A percentile compares a stretch with the other conserved stretches of the same genome.
Conservation (phyloP, 2,797 vertebrate species). For the Anolis apletophallus region DNA sequence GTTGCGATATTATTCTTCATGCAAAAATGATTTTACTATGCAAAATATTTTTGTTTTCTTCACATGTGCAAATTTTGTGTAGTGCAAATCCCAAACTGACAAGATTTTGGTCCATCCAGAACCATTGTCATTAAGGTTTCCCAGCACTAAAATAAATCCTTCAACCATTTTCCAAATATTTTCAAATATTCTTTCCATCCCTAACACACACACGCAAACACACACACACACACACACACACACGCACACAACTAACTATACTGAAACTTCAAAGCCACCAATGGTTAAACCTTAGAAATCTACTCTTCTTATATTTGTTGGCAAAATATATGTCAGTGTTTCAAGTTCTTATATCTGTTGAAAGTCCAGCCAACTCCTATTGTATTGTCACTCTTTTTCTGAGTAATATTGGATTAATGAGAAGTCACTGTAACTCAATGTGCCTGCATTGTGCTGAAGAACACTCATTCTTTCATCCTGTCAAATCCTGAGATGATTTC, state of each 20-base stretch:
- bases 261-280: not conserved
- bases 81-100: too few species aligned
- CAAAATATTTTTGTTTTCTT: too few species aligned
- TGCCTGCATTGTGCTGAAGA: conserved; percentile 48
- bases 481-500: conserved; percentile 64
- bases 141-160: too few species aligned
- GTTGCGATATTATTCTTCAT: too few species aligned
- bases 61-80: too few species aligned
- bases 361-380: conserved; percentile 44
- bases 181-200: not conserved
- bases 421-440: conserved; percentile 31
- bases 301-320: not conserved
- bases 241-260: too few species aligned
- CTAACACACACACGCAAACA: too few species aligned
- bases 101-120: too few species aligned
- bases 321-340: not conserved
- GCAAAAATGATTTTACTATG: too few species aligned
- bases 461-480: conserved; percentile 50
- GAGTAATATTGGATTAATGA: conserved; percentile 43
- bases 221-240: too few species aligned
- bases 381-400: conserved; percentile 29
- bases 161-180: too few species aligned
- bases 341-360: conserved; percentile 25
- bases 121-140: too few species aligned
- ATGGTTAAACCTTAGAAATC: not conserved